phyloP scores from a whole-genome alignment of 2,888 invertebrate genomes.

The Rhagium mordax region DNA sequence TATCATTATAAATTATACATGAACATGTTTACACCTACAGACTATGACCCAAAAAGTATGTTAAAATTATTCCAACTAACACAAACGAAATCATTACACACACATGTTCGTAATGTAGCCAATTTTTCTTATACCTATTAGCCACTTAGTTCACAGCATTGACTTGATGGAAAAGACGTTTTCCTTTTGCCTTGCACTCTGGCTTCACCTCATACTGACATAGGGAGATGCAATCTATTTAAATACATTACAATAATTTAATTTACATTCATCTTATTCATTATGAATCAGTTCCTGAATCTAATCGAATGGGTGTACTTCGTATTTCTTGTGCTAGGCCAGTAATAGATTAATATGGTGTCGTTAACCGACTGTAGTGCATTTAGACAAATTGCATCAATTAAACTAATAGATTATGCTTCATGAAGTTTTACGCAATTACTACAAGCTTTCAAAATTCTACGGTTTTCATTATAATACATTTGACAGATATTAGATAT shows the following conservation, averaged over 20 bases:
- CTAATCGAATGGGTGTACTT: neutral
- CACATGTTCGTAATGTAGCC: too few species aligned
- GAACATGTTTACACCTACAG: too few species aligned
- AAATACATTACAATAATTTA: neutral
- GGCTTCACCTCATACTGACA: neutral
- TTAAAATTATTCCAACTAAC: too few species aligned
- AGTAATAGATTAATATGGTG: constrained; percentile 3
- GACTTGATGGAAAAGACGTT: too few species aligned
- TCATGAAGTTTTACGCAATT: neutral
- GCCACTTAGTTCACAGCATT: too few species aligned
- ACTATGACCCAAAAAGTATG: too few species aligned
- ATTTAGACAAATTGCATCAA: neutral
- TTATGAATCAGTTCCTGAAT: neutral
- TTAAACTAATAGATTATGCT: neutral
- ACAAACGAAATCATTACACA: too few species aligned
- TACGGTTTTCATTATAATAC: neutral
- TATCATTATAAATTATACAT: too few species aligned
- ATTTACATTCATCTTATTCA: neutral
- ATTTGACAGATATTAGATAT: too few species aligned
- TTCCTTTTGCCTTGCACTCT: neutral
- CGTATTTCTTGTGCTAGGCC: neutral
- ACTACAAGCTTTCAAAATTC: neutral
- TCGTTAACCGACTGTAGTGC: constrained; percentile 3
- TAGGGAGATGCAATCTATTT: neutral
- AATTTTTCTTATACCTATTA: too few species aligned